A percentile compares a stretch with the other conserved stretches of the same genome.
These are phyloP conservation scores for Ichneumoninae sp. DNA, from an alignment of 2,888 invertebrate genomes.

Conservation along the genomic window DNA sequence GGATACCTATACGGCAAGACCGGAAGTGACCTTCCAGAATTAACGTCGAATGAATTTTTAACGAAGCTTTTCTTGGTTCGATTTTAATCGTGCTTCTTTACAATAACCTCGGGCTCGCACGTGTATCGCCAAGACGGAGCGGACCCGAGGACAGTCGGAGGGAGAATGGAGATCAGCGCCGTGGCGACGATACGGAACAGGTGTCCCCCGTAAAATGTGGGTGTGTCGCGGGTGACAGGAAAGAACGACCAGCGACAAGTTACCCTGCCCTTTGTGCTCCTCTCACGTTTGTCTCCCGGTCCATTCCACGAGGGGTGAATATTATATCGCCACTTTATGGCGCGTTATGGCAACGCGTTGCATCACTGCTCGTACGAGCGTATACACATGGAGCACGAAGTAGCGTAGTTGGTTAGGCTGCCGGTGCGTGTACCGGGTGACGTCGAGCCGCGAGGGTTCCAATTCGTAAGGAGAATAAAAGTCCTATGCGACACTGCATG, in stretches of 20 bases:
- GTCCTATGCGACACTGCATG: conserved; percentile 32
- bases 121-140: background rate
- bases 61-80: background rate
- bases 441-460: conserved; percentile 48
- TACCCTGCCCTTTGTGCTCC: conserved; percentile 3
- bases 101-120: background rate
- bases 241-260: conserved; percentile 43
- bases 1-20: background rate
- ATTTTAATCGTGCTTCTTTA: background rate
- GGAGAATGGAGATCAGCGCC: background rate
- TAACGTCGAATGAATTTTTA: conserved; percentile 9
- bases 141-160: background rate
- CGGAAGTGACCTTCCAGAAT: background rate
- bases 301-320: conserved; percentile 74
- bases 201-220: conserved; percentile 78
- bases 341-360: conserved; percentile 72
- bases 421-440: conserved; percentile 34
- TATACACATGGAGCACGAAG: conserved; percentile 17
- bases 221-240: conserved; percentile 65
- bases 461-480: conserved; percentile 47
- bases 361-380: conserved; percentile 47
- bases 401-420: conserved; percentile 5
- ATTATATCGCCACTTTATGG: conserved; percentile 81
- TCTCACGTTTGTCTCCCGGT: conserved; percentile 9
- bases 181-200: conserved; percentile 74